These are phyloP conservation scores for Limnothrissa miodon DNA, from an alignment of 2,113 vertebrate species.

Conservation along the genomic window DNA sequence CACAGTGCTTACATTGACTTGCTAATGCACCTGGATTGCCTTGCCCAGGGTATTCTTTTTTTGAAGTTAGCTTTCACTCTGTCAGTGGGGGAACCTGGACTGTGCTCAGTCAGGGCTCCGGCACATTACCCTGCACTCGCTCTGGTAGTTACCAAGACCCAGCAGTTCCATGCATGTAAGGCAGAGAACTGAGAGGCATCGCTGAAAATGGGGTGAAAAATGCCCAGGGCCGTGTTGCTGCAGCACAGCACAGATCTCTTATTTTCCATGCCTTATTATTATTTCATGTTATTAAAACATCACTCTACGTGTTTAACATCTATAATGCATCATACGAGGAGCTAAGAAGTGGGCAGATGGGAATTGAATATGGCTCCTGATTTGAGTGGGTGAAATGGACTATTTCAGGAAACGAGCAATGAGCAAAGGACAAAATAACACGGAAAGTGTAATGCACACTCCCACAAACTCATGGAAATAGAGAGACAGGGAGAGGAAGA, in stretches of 20 bases:
- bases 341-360: not conserved
- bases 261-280: not conserved
- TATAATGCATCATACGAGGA: not conserved
- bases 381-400: not conserved
- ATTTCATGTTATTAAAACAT: slow-evolving; percentile 17
- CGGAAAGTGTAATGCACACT: not conserved
- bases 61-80: slow-evolving; percentile 59
- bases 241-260: not conserved
- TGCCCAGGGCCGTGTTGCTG: not conserved
- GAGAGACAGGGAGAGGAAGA: slow-evolving; percentile 40
- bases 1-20: slow-evolving; percentile 65
- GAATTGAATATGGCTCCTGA: slow-evolving; percentile 1
- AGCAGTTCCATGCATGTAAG: not conserved
- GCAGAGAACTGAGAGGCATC: not conserved
- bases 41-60: slow-evolving; percentile 48
- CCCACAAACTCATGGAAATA: slow-evolving; percentile 23
- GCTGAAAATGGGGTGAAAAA: too few species aligned
- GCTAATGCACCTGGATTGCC: slow-evolving; percentile 65
- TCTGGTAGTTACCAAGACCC: not conserved
- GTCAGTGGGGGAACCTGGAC: slow-evolving; percentile 39
- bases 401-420: not conserved
- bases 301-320: slow-evolving; percentile 1
- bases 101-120: slow-evolving; percentile 5
- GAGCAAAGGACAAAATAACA: not conserved
- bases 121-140: not conserved